Evolutionary conservation across 2,113 vertebrate species (phyloP), one percentile per base, ranked within the genome.

Genomic region (Chaetops frenatus): DNA sequence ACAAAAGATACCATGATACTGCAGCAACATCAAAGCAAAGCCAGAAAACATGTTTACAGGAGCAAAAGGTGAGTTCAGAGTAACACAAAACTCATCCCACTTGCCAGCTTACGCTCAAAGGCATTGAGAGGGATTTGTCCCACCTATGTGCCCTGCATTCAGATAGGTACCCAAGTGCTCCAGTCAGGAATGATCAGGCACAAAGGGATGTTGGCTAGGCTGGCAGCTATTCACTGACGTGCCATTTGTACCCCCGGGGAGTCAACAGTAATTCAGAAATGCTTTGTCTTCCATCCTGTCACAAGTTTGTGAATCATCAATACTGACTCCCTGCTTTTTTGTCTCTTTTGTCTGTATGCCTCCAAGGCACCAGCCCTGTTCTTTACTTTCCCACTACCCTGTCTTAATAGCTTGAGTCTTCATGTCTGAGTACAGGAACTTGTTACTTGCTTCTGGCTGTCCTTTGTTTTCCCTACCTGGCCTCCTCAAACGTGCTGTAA

Each of bases 221-320:
- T 13, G 42, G 53, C 54, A 83, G 36, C 36, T 22, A 15, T 31
- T 12, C 0, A 1, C 22, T 36, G 8, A 24, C 10, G 22, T 19
- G n/a, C 33, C 40, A 11, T 42, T 47, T 35, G 33, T 33, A 53
- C 4, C 10, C 11, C 5, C 0, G 0, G 12, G 6, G 7, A 71
- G n/a, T 48, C 18, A 70, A 21, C 2, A 27, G 22, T 19, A 56
- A 62, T 24, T 44, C 7, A 65, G 54, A 65, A 90, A 47, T 14
- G 33, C 45, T 65, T 85, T 81, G 31, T 73, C 14, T 57, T n/a
- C 36, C n/a, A 48, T 4, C 24, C 22, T 22, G 24, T 44, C 50
- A 22, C 54, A 48, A 1, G 3, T 42, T 36, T 18, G 15, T 76
- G 38, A 90, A 25, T 72, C 73, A 72, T 17, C 23, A 72, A 1